These are phyloP conservation scores for Pterostichus niger DNA, from an alignment of 2,888 invertebrate genomes.

Conservation along the genomic window DNA sequence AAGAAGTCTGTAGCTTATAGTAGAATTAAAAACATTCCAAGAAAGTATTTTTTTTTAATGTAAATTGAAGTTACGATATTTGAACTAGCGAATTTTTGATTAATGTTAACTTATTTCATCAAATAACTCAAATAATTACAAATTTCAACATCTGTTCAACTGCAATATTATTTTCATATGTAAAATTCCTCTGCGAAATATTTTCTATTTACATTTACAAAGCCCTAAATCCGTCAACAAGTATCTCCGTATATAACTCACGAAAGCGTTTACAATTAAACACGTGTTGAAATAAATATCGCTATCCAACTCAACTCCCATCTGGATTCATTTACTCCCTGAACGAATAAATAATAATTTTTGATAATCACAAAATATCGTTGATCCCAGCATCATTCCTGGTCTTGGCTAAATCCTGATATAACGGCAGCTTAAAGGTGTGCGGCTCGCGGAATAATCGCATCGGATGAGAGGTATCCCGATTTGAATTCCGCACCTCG, in stretches of 20 bases:
- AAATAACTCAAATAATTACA: too few relatives aligned
- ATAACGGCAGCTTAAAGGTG: conserved; percentile 48
- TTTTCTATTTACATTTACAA: too few relatives aligned
- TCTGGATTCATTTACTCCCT: conserved; percentile 38
- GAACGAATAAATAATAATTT: conserved; percentile 20
- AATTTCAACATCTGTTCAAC: too few relatives aligned
- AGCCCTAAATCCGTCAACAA: background rate
- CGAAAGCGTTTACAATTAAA: conserved; percentile 23
- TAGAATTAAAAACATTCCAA: too few relatives aligned
- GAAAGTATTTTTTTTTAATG: too few relatives aligned
- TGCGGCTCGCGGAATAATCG: conserved; percentile 41
- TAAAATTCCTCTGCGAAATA: too few relatives aligned
- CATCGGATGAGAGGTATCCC: conserved; percentile 31
- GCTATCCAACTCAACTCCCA: background rate
- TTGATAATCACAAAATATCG: conserved; percentile 20
- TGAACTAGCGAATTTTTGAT: too few relatives aligned
- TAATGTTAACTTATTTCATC: too few relatives aligned
- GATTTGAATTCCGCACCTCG: conserved; percentile 49
- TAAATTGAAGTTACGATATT: too few relatives aligned
- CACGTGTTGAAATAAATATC: conserved; percentile 35
- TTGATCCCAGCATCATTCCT: background rate
- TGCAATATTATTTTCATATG: too few relatives aligned
- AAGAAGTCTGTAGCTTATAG: too few relatives aligned
- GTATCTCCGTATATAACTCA: background rate
- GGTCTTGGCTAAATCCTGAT: conserved; percentile 37